phyloP scores from a whole-genome alignment of 2,888 invertebrate species.

The Papilio demoleus region DNA sequence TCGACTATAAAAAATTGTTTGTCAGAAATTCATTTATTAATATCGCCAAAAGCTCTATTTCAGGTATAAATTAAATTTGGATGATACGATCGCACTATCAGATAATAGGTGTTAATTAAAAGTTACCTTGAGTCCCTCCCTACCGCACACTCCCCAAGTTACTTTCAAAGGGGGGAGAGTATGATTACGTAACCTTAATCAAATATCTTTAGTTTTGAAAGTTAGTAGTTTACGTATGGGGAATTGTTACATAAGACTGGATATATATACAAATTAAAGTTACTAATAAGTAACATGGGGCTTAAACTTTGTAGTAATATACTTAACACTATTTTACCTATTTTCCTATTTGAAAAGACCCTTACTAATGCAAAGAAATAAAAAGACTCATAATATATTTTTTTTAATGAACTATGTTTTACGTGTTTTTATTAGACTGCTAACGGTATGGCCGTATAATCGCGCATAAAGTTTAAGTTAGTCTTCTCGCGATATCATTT shows the following conservation, averaged over 20 bases:
- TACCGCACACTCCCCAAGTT: conserved; percentile 16
- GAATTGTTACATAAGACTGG: neutral
- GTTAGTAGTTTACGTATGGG: conserved; percentile 21
- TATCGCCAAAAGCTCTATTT: conserved; percentile 16
- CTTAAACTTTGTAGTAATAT: too few relatives aligned
- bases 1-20: neutral
- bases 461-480: too few relatives aligned
- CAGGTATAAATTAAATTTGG: conserved; percentile 47
- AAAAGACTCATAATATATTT: too few relatives aligned
- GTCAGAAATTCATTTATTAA: neutral
- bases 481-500: too few relatives aligned
- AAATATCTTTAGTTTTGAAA: conserved; percentile 30
- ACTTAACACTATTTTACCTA: too few relatives aligned
- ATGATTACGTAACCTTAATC: conserved; percentile 28
- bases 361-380: too few relatives aligned
- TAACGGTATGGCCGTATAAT: too few relatives aligned
- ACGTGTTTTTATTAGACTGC: too few relatives aligned
- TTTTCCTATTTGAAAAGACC: too few relatives aligned
- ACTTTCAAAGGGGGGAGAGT: conserved; percentile 5
- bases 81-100: conserved; percentile 46
- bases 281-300: neutral
- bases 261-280: neutral
- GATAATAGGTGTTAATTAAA: conserved; percentile 63
- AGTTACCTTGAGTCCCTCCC: conserved; percentile 27
- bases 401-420: too few relatives aligned